Percentiles rank a stretch among this genome's conserved stretches.
phyloP scores from a whole-genome alignment of 2,797 vertebrate genomes.

The Diplodus puntazzo region DNA sequence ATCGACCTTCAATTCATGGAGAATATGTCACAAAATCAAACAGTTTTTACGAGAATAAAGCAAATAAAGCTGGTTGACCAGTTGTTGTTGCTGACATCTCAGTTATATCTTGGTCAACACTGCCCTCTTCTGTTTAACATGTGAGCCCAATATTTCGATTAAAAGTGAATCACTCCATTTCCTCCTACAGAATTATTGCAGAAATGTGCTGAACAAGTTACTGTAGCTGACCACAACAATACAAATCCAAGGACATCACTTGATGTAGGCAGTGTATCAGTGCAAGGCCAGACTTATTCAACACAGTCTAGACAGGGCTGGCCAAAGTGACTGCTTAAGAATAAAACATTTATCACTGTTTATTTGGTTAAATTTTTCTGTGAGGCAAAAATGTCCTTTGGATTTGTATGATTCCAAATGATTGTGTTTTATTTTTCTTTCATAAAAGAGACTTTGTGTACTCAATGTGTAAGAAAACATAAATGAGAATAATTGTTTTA shows the following conservation, averaged over 20 bases:
- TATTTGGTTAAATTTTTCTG: too few species aligned
- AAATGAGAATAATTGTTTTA: background rate
- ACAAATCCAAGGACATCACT: background rate
- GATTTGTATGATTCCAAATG: too few species aligned
- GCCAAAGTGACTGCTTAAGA: too few species aligned
- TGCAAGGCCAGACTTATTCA: background rate
- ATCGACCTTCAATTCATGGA: background rate
- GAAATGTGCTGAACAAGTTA: background rate
- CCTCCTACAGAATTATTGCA: background rate
- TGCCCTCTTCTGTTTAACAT: conserved; percentile 73
- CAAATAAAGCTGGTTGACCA: background rate
- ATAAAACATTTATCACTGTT: too few species aligned
- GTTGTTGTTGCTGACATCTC: background rate
- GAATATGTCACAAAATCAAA: background rate
- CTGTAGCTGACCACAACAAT: background rate
- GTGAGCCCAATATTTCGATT: background rate
- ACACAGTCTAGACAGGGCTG: background rate
- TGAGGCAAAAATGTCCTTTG: too few species aligned
- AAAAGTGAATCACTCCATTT: background rate
- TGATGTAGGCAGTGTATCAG: background rate
- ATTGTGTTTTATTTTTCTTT: too few species aligned
- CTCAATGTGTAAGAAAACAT: too few species aligned
- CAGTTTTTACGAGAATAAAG: background rate
- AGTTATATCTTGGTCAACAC: conserved; percentile 62
- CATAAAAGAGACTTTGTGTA: too few species aligned